Evolutionary conservation across 2,888 invertebrate species (phyloP).

Genomic region (Ethmia dodecea): DNA sequence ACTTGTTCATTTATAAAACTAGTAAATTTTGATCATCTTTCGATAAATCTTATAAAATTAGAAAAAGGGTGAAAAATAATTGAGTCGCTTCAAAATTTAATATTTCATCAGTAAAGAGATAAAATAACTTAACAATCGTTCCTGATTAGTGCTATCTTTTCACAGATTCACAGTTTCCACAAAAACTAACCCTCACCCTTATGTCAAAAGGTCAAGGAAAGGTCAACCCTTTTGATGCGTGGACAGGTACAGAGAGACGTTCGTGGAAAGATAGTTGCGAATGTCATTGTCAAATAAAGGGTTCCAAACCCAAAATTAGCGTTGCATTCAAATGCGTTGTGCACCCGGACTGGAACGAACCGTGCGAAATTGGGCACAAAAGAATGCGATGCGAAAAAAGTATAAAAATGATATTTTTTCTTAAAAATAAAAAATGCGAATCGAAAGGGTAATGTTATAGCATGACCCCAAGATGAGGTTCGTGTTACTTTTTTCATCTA

Average conservation of each 20-base stretch:
- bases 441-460: conserved; percentile 44
- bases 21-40: too few relatives aligned
- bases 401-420: conserved; percentile 17
- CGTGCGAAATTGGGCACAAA: conserved; percentile 70
- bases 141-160: conserved; percentile 44
- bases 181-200: conserved; percentile 39
- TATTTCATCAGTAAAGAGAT: conserved; percentile 9
- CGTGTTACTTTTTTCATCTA: background rate
- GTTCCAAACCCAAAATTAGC: conserved; percentile 65
- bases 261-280: conserved; percentile 44
- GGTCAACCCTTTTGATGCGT: conserved; percentile 52
- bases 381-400: conserved; percentile 26
- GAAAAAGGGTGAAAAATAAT: background rate
- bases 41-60: too few relatives aligned
- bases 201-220: conserved; percentile 58
- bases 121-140: conserved; percentile 25
- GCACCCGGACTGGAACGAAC: conserved; percentile 57
- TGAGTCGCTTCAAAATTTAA: background rate
- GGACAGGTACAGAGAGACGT: conserved; percentile 53
- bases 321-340: conserved; percentile 61
- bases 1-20: too few relatives aligned
- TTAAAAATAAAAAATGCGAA: conserved; percentile 23
- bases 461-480: conserved; percentile 33
- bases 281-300: conserved; percentile 51
- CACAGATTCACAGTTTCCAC: conserved; percentile 40